Base-by-base conservation (phyloP, 1,140 invertebrate genomes). In the Elysia chlorotica region DNA sequence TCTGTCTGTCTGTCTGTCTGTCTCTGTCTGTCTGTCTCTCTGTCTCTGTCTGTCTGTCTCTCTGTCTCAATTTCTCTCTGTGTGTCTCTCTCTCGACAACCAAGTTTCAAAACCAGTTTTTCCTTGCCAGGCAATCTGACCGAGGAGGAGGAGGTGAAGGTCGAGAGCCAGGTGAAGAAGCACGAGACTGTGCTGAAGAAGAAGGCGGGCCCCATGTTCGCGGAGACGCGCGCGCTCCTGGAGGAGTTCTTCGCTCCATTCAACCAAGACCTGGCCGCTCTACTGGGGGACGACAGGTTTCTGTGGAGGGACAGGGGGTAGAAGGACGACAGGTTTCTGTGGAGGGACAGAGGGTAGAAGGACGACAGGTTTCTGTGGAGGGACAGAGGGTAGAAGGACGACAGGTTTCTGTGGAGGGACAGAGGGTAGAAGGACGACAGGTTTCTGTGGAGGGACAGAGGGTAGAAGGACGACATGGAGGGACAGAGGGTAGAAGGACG, bases 161-260 rank as follows among this genome's bases (percentile, higher is more conserved):
- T 75, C 10, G 25, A 41, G 19, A 25, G 33, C 0, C 23, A 23
- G n/a, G 30, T 31, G 25, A 65, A 19, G 14, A 71, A 48, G 59
- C 65, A 72, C 23, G 38, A 75, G 65, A 75, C 70, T 2, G 6
- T 25, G 30, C 21, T n/a, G 1, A 75, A 75, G 57, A 72, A 54
- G 31, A 62, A 56, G 23, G 74, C 63, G 33, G 56, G 57, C 0
- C 28, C 62, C 35, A 76, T 76, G 72, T 74, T n/a, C 30, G 54
- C 67, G 19, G 56, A 74, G 14, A 76, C 72, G 19, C 23, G 71
- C 5, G 38, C 61, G 6, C 31, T 67, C 3, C 62, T 74, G 6
- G 31, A 74, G 1, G 65, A 71, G 17, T 74, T 76, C 41, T 76
- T 68, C 31, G 53, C 53, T 25, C 37, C 36, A 14, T 74, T 62